Percentiles rank a stretch among this genome's conserved stretches.
phyloP scores from a whole-genome alignment of 2,797 vertebrate species.

The Tamandua tetradactyla region DNA sequence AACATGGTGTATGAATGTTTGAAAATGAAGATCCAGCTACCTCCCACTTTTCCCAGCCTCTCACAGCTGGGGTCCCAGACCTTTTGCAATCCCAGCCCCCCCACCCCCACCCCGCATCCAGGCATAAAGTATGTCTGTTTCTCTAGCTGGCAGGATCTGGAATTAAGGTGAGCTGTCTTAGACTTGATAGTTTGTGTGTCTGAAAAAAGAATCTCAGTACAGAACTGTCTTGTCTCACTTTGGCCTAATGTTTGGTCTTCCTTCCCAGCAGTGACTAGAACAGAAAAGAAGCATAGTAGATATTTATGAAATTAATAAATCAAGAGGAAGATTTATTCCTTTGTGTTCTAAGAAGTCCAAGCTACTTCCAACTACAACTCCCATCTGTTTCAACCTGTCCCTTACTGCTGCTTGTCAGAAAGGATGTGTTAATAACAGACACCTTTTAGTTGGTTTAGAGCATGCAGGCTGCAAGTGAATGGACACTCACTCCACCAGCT shows the following conservation, averaged over 20 bases:
- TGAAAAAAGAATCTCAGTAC: background rate
- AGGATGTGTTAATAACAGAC: background rate
- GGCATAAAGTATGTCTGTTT: background rate
- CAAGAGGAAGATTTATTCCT: background rate
- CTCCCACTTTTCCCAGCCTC: background rate
- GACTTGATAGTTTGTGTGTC: background rate
- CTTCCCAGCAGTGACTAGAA: background rate
- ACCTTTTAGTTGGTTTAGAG: background rate
- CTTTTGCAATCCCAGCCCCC: background rate
- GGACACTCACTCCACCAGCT: background rate
- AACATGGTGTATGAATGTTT: background rate
- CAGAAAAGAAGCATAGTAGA: background rate
- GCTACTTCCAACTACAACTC: background rate
- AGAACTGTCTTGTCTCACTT: background rate
- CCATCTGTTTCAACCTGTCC: background rate
- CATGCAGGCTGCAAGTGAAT: background rate
- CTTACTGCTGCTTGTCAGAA: background rate
- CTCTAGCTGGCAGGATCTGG: background rate
- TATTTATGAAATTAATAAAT: slow-evolving; percentile 57
- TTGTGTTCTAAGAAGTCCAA: slow-evolving; percentile 5
- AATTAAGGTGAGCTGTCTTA: background rate
- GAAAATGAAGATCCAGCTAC: background rate
- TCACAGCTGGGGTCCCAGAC: background rate
- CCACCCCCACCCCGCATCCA: background rate
- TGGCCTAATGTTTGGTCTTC: background rate